These are phyloP conservation scores for Pollenia angustigena DNA, from an alignment of 2,888 invertebrate genomes.

Conservation along the genomic window DNA sequence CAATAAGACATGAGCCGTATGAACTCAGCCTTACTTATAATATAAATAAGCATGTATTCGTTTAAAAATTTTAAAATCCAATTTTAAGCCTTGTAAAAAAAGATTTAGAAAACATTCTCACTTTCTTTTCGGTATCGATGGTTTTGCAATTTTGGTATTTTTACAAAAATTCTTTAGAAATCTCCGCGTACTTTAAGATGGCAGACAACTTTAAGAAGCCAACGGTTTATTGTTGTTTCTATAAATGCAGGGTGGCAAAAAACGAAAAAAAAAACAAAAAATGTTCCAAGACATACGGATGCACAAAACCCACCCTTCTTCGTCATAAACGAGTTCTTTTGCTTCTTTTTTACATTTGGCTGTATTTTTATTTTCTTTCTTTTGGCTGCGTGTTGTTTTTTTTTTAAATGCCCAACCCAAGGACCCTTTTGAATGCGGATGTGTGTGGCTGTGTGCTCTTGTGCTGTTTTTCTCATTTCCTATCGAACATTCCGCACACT, in stretches of 20 bases:
- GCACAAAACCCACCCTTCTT: conserved; percentile 67
- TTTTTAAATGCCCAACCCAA: conserved; percentile 64
- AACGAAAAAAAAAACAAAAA: background rate
- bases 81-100: no score
- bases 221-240: conserved; percentile 71
- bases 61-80: background rate
- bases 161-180: background rate
- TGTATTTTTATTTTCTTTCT: conserved; percentile 75
- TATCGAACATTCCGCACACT: conserved; percentile 46
- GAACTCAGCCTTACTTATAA: no score
- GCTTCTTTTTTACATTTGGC: conserved; percentile 53
- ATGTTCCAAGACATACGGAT: conserved; percentile 1
- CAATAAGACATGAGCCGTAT: no score
- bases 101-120: no score
- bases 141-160: conserved; percentile 1
- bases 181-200: conserved; percentile 54
- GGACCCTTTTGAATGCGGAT: conserved; percentile 64
- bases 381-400: conserved; percentile 55
- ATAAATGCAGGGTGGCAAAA: conserved; percentile 64
- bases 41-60: background rate
- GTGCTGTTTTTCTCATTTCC: conserved; percentile 64
- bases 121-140: background rate
- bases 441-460: conserved; percentile 37
- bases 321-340: conserved; percentile 43
- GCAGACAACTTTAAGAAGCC: conserved; percentile 63